Base-by-base conservation (phyloP, 2,888 invertebrate genomes). In the Melolontha melolontha region DNA sequence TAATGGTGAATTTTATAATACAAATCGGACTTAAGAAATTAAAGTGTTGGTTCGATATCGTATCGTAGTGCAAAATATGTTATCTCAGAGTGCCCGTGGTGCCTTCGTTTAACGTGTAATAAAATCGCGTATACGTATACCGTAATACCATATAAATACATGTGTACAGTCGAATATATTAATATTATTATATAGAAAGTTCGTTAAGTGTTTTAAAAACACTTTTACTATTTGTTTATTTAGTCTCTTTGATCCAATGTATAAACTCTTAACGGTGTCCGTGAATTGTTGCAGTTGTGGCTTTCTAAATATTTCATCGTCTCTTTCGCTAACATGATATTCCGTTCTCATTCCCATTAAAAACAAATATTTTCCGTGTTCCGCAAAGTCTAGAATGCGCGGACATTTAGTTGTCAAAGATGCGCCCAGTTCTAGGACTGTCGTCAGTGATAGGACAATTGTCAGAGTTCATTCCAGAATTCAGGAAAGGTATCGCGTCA, bases 401-500 rank as follows among this genome's bases (percentile, higher is more conserved):
- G 74, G 74, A 34, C 73, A 73, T 66, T 66, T 74, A 62, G 74
- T 74, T 34, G 74, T 74, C 16, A 68, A 71, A 44, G 73, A 74
- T 68, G 62, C 67, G 54, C 73, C 74, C 51, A 71, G 70, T 64
- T 52, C 64, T 14, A 59, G 64, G 42, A 78, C 66, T 6, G 65
- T 69, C 6, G 64, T 64, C 34, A 75, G 81, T 70, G 82, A 83
- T 66, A 75, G 80, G 67, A 82, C 82, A n/a, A 77, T 83, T 11
- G 81, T 83, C 64, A 77, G 82, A 68, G 82, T 83, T 68, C 76
- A 82, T 68, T 80, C 82, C 22, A 79, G 81, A 57, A 71, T 81
- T 12, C 82, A 82, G 72, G 82, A 83, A 71, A 74, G 82, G 55
- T 81, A 83, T 51, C 76, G 83, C 72, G 81, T 83, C 49, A 82